Percentiles rank a stretch among this genome's conserved stretches.
These are phyloP conservation scores for Dyspetes luteomarginatus DNA, from an alignment of 2,888 invertebrate species.

Conservation along the genomic window DNA sequence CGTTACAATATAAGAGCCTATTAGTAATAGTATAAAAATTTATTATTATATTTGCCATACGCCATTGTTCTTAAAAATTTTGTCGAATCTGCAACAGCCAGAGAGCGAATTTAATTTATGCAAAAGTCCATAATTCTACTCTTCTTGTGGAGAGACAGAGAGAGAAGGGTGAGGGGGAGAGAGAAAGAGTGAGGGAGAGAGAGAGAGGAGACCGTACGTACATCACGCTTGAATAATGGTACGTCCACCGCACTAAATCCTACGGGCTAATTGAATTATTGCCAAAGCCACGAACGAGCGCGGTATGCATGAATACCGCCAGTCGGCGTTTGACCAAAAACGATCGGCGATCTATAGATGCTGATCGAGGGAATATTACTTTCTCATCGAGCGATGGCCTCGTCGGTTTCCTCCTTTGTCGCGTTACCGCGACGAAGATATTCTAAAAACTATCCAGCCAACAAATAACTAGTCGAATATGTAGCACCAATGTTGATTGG, in stretches of 20 bases:
- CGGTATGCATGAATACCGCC: constrained; percentile 61
- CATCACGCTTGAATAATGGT: constrained; percentile 80
- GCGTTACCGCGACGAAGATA: constrained; percentile 39
- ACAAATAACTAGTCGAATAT: constrained; percentile 37
- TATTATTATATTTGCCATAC: constrained; percentile 69
- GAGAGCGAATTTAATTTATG: constrained; percentile 62
- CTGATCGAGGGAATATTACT: constrained; percentile 69
- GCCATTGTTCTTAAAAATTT: constrained; percentile 82
- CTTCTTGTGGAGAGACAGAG: constrained; percentile 1
- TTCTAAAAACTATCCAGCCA: constrained; percentile 30
- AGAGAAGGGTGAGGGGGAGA: background rate
- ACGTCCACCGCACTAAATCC: constrained; percentile 78
- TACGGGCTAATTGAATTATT: constrained; percentile 81
- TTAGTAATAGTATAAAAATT: too few relatives aligned
- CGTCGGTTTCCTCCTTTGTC: constrained; percentile 56
- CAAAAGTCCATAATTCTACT: constrained; percentile 35
- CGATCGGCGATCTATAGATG: constrained; percentile 58
- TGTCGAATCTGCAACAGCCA: constrained; percentile 72
- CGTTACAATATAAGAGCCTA: constrained; percentile 51
- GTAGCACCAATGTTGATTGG: constrained; percentile 22
- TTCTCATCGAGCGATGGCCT: constrained; percentile 62
- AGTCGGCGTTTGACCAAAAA: constrained; percentile 55
- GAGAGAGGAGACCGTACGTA: constrained; percentile 64
- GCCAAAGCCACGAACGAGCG: constrained; percentile 73
- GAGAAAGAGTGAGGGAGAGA: background rate